phyloP scores from a whole-genome alignment of 2,888 invertebrate species.

The Orchesellides sinensis region DNA sequence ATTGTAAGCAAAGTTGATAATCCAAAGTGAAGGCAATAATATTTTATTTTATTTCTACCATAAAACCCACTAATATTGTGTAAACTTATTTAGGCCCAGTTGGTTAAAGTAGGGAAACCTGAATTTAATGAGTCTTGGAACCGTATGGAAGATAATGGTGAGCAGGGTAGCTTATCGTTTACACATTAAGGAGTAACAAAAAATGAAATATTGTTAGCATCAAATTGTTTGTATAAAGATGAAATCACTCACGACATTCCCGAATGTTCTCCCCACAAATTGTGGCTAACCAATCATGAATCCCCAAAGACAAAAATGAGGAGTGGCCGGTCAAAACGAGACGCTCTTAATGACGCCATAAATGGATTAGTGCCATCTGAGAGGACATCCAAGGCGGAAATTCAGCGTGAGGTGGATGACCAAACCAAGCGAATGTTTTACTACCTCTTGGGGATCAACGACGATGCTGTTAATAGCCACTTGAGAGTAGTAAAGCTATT shows the following conservation, averaged over 20 bases:
- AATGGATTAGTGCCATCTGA: slow-evolving; percentile 29
- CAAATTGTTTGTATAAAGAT: no score
- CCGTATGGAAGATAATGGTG: not conserved
- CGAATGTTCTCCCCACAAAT: not conserved
- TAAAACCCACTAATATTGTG: no score
- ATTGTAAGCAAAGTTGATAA: slow-evolving; percentile 14
- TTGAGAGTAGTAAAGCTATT: slow-evolving; percentile 55
- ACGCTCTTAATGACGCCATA: not conserved
- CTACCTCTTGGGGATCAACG: slow-evolving; percentile 62
- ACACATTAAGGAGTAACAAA: no score
- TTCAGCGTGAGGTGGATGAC: slow-evolving; percentile 55
- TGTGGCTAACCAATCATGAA: no score
- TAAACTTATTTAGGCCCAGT: slow-evolving; percentile 44
- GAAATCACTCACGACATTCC: not conserved
- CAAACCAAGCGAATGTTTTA: slow-evolving; percentile 69
- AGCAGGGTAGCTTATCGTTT: no score
- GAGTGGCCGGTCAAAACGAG: not conserved
- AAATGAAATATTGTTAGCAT: no score
- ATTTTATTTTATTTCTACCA: not conserved
- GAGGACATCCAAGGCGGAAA: slow-evolving; percentile 16
- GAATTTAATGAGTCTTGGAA: slow-evolving; percentile 15
- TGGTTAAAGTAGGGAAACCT: slow-evolving; percentile 40
- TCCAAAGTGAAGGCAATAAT: not conserved
- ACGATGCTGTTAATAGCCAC: slow-evolving; percentile 60
- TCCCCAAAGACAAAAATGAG: no score